Evolutionary conservation across 2,797 vertebrate genomes (phyloP).

Genomic region (Oreochromis mossambicus): DNA sequence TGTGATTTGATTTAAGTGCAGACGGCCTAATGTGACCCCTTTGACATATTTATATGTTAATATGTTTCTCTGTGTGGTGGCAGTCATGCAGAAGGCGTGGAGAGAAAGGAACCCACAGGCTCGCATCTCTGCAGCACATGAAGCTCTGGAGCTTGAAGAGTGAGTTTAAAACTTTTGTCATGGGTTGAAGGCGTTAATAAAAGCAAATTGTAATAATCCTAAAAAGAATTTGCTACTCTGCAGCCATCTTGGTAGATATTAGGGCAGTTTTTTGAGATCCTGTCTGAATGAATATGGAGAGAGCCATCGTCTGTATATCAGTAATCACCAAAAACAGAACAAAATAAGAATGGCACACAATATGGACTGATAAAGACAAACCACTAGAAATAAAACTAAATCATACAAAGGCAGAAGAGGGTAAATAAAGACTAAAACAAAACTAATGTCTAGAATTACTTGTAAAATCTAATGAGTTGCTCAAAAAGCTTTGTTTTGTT

Average conservation of each 20-base stretch:
- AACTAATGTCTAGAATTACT: not conserved
- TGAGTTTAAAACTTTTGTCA: conserved; percentile 68
- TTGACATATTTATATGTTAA: not conserved
- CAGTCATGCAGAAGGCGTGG: conserved; percentile 99
- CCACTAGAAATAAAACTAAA: not conserved
- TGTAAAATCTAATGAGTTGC: not conserved
- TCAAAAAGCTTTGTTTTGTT: rapidly evolving
- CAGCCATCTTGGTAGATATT: not conserved
- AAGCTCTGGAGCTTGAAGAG: conserved; percentile 97
- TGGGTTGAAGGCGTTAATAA: not conserved
- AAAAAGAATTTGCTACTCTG: not conserved
- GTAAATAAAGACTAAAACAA: not conserved
- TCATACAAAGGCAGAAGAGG: not conserved
- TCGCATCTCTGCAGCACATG: conserved; percentile 94
- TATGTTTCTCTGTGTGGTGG: conserved; percentile 42
- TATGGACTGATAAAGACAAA: not conserved
- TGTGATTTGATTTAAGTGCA: not conserved
- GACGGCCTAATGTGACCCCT: not conserved
- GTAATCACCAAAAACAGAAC: not conserved
- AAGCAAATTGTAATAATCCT: not conserved
- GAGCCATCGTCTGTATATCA: not conserved
- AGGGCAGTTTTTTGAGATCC: not conserved
- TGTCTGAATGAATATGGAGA: not conserved
- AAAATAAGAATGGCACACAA: not conserved
- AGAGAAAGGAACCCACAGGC: conserved; percentile 97